Evolutionary conservation across 2,888 invertebrate species (phyloP).

Genomic region (Koerneria pararmatus): DNA sequence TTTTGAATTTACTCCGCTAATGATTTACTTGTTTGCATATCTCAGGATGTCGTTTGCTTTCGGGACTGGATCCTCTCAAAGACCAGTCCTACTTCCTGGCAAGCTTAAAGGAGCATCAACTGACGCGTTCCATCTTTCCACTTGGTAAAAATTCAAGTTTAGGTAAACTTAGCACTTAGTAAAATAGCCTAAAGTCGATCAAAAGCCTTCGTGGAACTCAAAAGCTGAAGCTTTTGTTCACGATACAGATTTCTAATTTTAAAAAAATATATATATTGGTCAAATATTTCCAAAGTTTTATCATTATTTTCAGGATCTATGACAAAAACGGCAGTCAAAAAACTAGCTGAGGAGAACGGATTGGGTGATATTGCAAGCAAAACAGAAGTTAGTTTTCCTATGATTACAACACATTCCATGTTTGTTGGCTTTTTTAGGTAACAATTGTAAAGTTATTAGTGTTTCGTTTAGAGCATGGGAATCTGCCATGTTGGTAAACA

Average conservation of each 20-base stretch:
- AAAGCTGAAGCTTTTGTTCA: no score
- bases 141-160: no score
- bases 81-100: conserved; percentile 94
- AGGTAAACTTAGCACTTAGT: neutral
- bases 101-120: conserved; percentile 75
- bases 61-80: conserved; percentile 66
- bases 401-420: neutral
- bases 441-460: neutral
- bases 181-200: no score
- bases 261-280: no score
- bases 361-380: conserved; percentile 40
- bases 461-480: conserved; percentile 66
- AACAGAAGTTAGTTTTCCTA: conserved; percentile 36
- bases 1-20: no score
- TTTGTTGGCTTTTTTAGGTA: neutral
- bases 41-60: conserved; percentile 9
- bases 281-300: no score
- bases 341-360: conserved; percentile 43
- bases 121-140: conserved; percentile 84
- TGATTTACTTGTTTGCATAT: no score
- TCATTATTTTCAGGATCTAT: no score
- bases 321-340: conserved; percentile 74
- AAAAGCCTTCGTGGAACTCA: no score
- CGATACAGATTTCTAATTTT: no score
- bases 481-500: conserved; percentile 93